Conservation (phyloP, 92 coral and sea anemone genomes). For the Muricea muricata region DNA sequence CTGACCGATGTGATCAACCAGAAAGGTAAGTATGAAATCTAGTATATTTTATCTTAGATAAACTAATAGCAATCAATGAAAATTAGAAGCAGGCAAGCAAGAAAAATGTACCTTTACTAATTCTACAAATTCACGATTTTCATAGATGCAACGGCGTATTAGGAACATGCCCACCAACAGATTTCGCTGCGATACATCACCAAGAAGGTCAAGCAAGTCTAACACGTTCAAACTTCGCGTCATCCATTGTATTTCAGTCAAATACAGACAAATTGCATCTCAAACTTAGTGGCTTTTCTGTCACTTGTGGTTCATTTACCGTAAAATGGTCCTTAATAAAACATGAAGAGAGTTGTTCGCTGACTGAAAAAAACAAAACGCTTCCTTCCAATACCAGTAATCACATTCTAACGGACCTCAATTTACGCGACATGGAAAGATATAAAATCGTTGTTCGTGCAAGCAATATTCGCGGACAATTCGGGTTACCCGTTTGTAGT, state of each 20-base stretch:
- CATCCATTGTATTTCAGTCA: slow-evolving; percentile 69
- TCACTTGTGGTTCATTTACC: slow-evolving; percentile 73
- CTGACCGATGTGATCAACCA: slow-evolving; percentile 80
- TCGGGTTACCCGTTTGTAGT: too few relatives aligned
- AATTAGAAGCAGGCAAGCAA: too few relatives aligned
- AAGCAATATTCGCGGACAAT: slow-evolving; percentile 60
- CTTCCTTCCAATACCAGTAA: slow-evolving; percentile 50
- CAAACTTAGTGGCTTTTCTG: slow-evolving; percentile 62
- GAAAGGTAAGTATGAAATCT: too few relatives aligned
- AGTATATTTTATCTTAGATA: too few relatives aligned
- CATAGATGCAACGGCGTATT: slow-evolving; percentile 85
- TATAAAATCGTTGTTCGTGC: slow-evolving; percentile 86
- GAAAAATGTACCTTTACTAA: background rate
- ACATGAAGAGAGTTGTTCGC: slow-evolving; percentile 53
- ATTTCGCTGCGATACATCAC: slow-evolving; percentile 60
- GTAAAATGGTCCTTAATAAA: slow-evolving; percentile 77
- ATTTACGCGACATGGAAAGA: slow-evolving; percentile 56
- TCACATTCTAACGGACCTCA: slow-evolving; percentile 68
- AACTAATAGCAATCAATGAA: too few relatives aligned
- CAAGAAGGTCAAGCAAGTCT: slow-evolving; percentile 71
- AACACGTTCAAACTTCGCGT: slow-evolving; percentile 57
- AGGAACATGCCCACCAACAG: slow-evolving; percentile 86
- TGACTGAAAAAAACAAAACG: slow-evolving; percentile 16
- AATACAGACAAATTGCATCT: slow-evolving; percentile 71
- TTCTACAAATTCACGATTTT: too few relatives aligned